Percentiles rank a stretch among this genome's conserved stretches.
phyloP scores from a whole-genome alignment of 2,888 invertebrate genomes.

The Petrolisthes manimaculis region DNA sequence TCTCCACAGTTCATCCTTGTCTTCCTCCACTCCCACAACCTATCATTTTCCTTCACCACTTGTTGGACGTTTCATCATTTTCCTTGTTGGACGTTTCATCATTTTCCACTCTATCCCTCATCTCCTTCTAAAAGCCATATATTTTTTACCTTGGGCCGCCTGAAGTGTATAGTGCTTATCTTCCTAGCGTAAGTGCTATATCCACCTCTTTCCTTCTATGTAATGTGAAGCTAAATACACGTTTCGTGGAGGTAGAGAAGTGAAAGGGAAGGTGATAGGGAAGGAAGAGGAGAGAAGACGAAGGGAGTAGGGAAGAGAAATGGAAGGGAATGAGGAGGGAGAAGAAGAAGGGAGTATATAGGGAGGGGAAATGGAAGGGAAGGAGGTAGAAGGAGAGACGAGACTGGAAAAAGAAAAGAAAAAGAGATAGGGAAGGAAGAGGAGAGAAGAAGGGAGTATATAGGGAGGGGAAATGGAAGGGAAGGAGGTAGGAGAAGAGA shows the following conservation, averaged over 20 bases:
- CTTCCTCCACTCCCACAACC: background rate
- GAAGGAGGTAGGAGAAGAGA: background rate
- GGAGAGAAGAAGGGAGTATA: no score
- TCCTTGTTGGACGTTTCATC: no score
- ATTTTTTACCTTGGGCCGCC: no score
- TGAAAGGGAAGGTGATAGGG: background rate
- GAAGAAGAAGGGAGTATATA: background rate
- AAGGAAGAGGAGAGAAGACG: background rate
- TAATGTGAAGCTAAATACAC: background rate
- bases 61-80: no score
- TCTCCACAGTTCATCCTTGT: background rate
- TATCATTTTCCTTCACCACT: background rate
- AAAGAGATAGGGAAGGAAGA: background rate
- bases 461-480: no score
- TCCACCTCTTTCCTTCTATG: no score
- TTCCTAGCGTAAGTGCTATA: background rate
- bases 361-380: background rate
- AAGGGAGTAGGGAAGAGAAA: background rate
- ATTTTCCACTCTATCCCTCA: background rate
- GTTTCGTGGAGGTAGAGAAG: background rate
- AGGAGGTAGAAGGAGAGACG: background rate
- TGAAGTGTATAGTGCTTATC: background rate
- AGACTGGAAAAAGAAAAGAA: no score
- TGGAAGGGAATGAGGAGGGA: background rate
- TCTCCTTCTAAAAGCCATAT: background rate